Evolutionary conservation across 1,140 invertebrate genomes (phyloP).

Genomic region (Bombus ignitus): DNA sequence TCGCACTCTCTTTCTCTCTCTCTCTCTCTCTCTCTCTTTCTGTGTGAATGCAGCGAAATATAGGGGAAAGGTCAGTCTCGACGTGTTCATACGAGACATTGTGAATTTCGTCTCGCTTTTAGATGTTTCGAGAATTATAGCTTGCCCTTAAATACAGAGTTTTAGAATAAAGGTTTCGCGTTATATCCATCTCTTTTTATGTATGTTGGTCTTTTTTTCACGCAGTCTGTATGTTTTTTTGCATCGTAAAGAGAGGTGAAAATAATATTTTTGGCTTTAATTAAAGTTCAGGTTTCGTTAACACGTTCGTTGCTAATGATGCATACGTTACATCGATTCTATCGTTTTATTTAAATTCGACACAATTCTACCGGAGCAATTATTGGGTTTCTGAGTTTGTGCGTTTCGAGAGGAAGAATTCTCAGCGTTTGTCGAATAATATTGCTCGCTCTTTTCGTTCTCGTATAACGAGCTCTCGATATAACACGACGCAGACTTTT

Average conservation of each 20-base stretch:
- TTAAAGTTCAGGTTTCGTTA: not conserved
- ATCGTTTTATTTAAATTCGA: not conserved
- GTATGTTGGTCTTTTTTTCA: not conserved
- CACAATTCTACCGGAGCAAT: no score
- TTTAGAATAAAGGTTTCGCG: not conserved
- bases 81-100: not conserved
- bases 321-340: not conserved
- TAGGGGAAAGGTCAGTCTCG: not conserved
- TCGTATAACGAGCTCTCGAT: not conserved
- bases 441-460: no score
- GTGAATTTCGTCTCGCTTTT: not conserved
- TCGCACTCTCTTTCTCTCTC: no score
- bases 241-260: not conserved
- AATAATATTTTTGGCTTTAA: not conserved
- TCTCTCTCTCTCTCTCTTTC: no score
- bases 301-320: not conserved
- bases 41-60: not conserved
- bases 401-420: no score
- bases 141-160: no score
- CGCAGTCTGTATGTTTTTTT: not conserved
- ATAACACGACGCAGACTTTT: no score
- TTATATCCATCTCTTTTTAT: not conserved
- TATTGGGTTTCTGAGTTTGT: no score
- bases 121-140: no score
- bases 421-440: no score